Evolutionary conservation across 2,888 invertebrate species (phyloP).

Genomic region (Pterostichus niger): DNA sequence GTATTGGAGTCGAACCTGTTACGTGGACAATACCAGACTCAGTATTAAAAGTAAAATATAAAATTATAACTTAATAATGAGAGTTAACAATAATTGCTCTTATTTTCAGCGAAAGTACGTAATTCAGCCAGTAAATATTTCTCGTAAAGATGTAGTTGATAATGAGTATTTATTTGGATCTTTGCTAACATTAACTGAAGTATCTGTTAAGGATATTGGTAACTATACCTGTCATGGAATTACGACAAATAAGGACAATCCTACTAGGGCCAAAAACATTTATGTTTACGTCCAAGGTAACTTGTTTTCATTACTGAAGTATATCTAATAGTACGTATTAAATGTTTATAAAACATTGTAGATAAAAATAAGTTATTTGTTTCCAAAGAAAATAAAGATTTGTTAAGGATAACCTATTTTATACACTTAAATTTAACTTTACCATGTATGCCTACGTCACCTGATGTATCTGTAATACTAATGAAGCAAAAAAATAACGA

Average conservation of each 20-base stretch:
- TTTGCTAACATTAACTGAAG: not conserved
- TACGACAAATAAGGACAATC: slow-evolving; percentile 1
- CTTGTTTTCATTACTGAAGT: not conserved
- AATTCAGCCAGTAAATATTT: not conserved
- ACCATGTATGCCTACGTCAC: not conserved
- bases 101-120: not conserved
- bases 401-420: not conserved
- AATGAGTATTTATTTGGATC: not conserved
- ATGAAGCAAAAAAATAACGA: not conserved
- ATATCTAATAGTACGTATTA: not conserved
- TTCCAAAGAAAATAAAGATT: not conserved
- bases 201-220: not conserved
- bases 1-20: not conserved
- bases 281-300: slow-evolving; percentile 1
- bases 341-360: not conserved
- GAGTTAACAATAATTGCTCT: not conserved
- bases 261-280: not conserved
- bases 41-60: not conserved
- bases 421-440: not conserved
- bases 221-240: not conserved
- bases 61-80: not conserved
- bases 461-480: not conserved
- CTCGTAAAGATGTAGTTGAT: not conserved
- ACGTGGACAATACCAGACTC: not conserved
- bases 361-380: not conserved